A percentile compares a stretch with the other conserved stretches of the same genome.
Evolutionary conservation across 2,113 vertebrate genomes (phyloP).

Genomic region (Melanerpes formicivorus): DNA sequence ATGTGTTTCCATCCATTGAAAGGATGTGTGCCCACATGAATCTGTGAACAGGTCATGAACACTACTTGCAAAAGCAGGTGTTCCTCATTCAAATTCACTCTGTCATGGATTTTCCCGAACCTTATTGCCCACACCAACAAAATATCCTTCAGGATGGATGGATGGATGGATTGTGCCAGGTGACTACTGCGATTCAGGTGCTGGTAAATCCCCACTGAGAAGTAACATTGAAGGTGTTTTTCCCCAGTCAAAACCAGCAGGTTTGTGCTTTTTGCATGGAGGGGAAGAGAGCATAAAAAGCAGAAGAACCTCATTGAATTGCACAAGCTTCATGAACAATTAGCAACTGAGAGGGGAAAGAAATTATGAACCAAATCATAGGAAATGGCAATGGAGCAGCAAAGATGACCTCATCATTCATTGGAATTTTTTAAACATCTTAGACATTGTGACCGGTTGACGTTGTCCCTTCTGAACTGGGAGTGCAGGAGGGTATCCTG

Average conservation of each 20-base stretch:
- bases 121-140: neutral
- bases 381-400: constrained; percentile 31
- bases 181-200: neutral
- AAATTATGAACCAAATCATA: constrained; percentile 29
- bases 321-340: constrained; percentile 15
- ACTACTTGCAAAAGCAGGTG: neutral
- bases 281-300: neutral
- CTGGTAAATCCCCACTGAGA: neutral
- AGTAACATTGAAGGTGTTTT: constrained; percentile 23
- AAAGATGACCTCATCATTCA: constrained; percentile 58
- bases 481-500: too few species aligned
- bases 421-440: constrained; percentile 56
- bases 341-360: constrained; percentile 32
- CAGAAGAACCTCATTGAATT: constrained; percentile 17
- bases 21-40: accelerated
- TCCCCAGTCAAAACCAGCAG: neutral
- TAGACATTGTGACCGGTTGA: too few species aligned
- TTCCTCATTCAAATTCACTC: neutral
- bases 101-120: neutral
- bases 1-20: neutral
- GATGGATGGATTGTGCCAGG: neutral
- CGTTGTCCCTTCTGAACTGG: too few species aligned
- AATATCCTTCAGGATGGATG: neutral
- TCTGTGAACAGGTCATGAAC: neutral
- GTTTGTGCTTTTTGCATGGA: neutral